Evolutionary conservation across 1,140 invertebrate species (phyloP).

Genomic region (Drosophila equinoxialis): DNA sequence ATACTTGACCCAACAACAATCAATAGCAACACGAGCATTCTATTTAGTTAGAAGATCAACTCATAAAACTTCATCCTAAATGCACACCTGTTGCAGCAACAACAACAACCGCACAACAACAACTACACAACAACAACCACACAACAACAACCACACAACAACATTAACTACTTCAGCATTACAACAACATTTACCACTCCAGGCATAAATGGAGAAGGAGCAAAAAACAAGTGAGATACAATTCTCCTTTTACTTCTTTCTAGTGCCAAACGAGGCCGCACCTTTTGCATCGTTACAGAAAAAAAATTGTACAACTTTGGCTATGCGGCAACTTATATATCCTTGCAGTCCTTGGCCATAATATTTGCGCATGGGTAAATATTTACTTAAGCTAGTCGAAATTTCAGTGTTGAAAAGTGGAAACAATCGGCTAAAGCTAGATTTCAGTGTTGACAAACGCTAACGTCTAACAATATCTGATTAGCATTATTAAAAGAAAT

Average conservation of each 20-base stretch:
- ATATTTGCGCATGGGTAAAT: too few relatives aligned
- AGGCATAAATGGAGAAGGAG: conserved; percentile 54
- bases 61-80: conserved; percentile 11
- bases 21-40: conserved; percentile 38
- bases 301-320: neutral
- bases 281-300: conserved; percentile 34
- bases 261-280: conserved; percentile 36
- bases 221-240: conserved; percentile 24
- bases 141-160: neutral
- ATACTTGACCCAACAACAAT: conserved; percentile 39
- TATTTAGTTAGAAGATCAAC: conserved; percentile 74
- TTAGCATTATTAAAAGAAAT: too few relatives aligned
- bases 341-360: too few relatives aligned
- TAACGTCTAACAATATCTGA: too few relatives aligned
- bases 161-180: conserved; percentile 16
- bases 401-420: too few relatives aligned
- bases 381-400: too few relatives aligned
- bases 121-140: neutral
- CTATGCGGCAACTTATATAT: too few relatives aligned
- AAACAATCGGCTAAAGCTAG: too few relatives aligned
- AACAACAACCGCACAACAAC: conserved; percentile 21
- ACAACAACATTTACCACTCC: conserved; percentile 38
- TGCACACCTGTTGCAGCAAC: conserved; percentile 63
- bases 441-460: too few relatives aligned
- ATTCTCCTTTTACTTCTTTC: neutral